Base-by-base conservation (phyloP, 1,140 invertebrate species). In the Pararge aegeria region DNA sequence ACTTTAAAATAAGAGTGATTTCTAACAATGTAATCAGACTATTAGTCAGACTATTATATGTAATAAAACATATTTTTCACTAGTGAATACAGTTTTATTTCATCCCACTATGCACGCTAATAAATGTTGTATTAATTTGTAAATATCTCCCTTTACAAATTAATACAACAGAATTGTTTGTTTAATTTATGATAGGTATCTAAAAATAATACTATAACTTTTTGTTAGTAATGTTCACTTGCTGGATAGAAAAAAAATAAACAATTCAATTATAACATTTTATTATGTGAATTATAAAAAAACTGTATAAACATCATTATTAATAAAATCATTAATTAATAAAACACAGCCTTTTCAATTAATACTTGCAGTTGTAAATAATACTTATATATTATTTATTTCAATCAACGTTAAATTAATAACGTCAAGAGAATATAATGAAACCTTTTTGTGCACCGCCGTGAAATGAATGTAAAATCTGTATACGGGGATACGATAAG, bases 321-420 rank as follows among this genome's bases (percentile, higher is more conserved):
- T 13, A 19, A 15, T 40, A 29, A 10, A 12, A 27, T 13, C 19
- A 15, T 24, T 40, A 13, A 29, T 29, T 21, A 42, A 42, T 42
- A 50, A 42, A 55, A 60, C 56, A 60, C 62, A 64, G 62, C 51
- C 56, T 54, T 64, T 55, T 48, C 13, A 42, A 42, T 51, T 60
- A 64, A 64, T 64, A 64, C 62, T 64, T 49, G 19, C 15, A 42
- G 15, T 19, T 40, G 16, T 13, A 29, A 46, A 27, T 58, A 37
- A 50, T 50, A 58, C 24, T n/a, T 34, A 21, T 21, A 13, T 51
- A 19, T 37, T 34, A 38, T 18, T 1, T 42, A 42, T 42, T 18
- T 18, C 4, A 16, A 15, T 40, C 29, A 12, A 10, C n/a, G 10
- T 34, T 34, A 12, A 34, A 34, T 34, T 7, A 34, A 34, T 10